These are phyloP conservation scores for Hyposmocoma kahamanoa DNA, from an alignment of 1,140 invertebrate species.

Conservation along the genomic window DNA sequence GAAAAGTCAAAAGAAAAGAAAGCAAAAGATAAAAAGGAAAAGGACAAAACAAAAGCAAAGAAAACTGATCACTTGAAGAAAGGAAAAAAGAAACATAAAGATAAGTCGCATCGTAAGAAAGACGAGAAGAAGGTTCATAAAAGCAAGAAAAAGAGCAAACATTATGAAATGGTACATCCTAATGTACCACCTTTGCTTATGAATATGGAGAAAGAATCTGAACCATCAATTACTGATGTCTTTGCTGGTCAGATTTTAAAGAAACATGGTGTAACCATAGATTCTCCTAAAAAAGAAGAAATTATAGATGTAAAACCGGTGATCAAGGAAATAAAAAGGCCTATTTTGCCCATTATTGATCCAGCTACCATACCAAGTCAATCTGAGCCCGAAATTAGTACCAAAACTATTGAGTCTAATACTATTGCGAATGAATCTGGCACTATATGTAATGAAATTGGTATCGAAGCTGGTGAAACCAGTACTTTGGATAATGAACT, in stretches of 20 bases:
- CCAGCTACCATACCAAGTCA: constrained; percentile 52
- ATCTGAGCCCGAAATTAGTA: constrained; percentile 15
- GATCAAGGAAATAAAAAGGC: constrained; percentile 48
- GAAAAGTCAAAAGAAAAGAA: constrained; percentile 58
- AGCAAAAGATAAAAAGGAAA: constrained; percentile 58
- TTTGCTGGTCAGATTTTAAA: constrained; percentile 75
- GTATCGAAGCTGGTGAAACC: constrained; percentile 9
- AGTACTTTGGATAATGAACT: not conserved
- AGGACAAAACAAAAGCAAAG: constrained; percentile 43
- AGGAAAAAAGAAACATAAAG: constrained; percentile 57
- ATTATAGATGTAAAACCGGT: constrained; percentile 41
- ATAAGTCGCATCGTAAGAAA: constrained; percentile 43
- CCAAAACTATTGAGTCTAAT: not conserved
- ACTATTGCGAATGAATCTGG: constrained; percentile 4
- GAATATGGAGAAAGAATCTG: constrained; percentile 70
- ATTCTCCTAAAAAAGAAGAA: constrained; percentile 41
- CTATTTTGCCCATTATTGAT: constrained; percentile 66
- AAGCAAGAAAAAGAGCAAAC: constrained; percentile 55
- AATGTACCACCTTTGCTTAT: constrained; percentile 67
- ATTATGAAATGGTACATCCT: constrained; percentile 59
- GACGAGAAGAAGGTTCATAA: constrained; percentile 56
- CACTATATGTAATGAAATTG: not conserved
- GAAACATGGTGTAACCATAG: constrained; percentile 60
- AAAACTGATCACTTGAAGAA: constrained; percentile 52
- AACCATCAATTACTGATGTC: constrained; percentile 76